phyloP scores from a whole-genome alignment of 2,888 invertebrate genomes.

The Nudaria mundana region DNA sequence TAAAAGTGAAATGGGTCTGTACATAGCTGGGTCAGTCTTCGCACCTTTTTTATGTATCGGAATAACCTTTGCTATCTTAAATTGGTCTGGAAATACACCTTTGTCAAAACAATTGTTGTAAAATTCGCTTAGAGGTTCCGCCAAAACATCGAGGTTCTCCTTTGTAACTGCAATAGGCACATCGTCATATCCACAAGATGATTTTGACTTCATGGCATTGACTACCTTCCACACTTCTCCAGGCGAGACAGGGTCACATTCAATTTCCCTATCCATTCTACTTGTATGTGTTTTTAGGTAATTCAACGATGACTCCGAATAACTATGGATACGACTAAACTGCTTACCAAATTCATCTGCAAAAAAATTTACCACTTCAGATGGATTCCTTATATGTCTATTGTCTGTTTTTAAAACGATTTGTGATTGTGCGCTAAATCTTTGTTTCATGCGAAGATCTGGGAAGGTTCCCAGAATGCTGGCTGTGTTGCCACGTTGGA shows the following conservation, averaged over 20 bases:
- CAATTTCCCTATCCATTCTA: too few species aligned
- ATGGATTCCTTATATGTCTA: too few species aligned
- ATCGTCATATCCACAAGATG: neutral
- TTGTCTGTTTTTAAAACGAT: too few species aligned
- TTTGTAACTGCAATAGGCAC: neutral
- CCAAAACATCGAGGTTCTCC: neutral
- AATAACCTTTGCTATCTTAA: neutral
- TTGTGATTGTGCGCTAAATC: too few species aligned
- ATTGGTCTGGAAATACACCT: neutral
- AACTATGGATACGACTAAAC: too few species aligned
- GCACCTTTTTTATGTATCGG: slow-evolving; percentile 2
- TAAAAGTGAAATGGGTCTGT: neutral
- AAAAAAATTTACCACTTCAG: too few species aligned
- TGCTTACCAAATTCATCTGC: neutral
- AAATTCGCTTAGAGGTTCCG: neutral
- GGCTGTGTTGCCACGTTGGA: neutral
- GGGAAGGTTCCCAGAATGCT: too few species aligned
- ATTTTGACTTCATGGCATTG: neutral
- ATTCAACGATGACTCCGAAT: too few species aligned
- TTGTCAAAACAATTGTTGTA: neutral
- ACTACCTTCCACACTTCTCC: too few species aligned
- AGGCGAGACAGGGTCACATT: too few species aligned
- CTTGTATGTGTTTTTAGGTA: too few species aligned
- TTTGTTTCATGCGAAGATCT: too few species aligned
- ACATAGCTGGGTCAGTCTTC: slow-evolving; percentile 11